Percentiles rank a stretch among this genome's conserved stretches.
Evolutionary conservation across 2,888 invertebrate genomes (phyloP).

Genomic region (Caenorhabditis uteleia): DNA sequence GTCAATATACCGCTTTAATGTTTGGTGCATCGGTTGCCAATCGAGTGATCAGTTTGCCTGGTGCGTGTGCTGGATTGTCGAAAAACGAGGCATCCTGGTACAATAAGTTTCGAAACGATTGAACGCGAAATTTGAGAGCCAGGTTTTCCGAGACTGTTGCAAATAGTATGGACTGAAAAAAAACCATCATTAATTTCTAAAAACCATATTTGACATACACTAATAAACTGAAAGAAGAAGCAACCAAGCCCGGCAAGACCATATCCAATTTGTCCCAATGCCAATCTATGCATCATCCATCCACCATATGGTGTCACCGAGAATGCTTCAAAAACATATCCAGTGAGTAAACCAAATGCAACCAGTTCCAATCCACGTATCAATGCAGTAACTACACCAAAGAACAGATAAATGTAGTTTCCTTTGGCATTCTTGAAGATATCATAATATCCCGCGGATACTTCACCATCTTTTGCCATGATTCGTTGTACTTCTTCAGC

Average conservation of each 20-base stretch:
- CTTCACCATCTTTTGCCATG: constrained; percentile 29
- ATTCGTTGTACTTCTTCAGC: constrained; percentile 27
- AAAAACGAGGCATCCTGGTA: constrained; percentile 71
- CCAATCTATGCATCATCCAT: constrained; percentile 24
- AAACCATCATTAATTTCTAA: background rate
- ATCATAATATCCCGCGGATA: constrained; percentile 27
- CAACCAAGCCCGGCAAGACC: constrained; percentile 20
- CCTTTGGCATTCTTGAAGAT: constrained; percentile 41
- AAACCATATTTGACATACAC: constrained; percentile 18
- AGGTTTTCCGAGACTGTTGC: constrained; percentile 49
- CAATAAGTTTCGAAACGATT: constrained; percentile 63
- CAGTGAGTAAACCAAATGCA: constrained; percentile 70
- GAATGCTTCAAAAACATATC: constrained; percentile 33
- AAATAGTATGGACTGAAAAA: constrained; percentile 33
- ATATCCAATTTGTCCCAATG: constrained; percentile 11
- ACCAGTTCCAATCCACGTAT: constrained; percentile 71
- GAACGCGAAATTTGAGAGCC: constrained; percentile 47
- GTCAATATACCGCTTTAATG: constrained; percentile 60
- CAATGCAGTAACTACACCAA: constrained; percentile 46
- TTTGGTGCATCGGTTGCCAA: constrained; percentile 71
- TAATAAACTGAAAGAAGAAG: constrained; percentile 22
- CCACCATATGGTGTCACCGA: constrained; percentile 10
- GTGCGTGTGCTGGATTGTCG: constrained; percentile 69
- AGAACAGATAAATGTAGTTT: constrained; percentile 39
- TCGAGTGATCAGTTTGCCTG: constrained; percentile 70